Evolutionary conservation across 2,113 vertebrate species (phyloP).

Genomic region (Maylandia zebra): DNA sequence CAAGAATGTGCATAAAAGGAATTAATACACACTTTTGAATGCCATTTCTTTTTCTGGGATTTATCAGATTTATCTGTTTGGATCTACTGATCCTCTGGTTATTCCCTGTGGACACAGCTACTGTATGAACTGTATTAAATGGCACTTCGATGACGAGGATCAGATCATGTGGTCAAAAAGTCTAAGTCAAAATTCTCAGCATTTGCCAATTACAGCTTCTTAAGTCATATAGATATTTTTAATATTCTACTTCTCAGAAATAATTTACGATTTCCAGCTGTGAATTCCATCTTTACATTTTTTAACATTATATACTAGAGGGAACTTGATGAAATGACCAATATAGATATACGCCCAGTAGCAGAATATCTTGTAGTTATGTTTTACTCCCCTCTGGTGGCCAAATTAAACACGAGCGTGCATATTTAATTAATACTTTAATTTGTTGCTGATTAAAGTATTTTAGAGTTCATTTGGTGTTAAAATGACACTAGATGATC

Average conservation of each 20-base stretch:
- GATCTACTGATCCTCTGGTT: not conserved
- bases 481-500: not conserved
- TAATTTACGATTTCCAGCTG: not conserved
- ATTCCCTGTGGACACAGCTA: not conserved
- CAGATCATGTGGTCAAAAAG: not conserved
- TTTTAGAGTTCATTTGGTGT: not conserved
- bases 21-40: not conserved
- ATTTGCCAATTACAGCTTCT: not conserved
- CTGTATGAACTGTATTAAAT: not conserved
- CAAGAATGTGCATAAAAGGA: not conserved
- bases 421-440: not conserved
- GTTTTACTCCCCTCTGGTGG: not conserved
- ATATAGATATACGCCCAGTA: not conserved
- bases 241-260: not conserved
- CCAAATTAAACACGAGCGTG: not conserved
- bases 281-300: not conserved
- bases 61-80: not conserved
- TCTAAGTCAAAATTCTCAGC: not conserved
- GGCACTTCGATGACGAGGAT: not conserved
- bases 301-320: not conserved
- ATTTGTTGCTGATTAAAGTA: not conserved
- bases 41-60: not conserved
- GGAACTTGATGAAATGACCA: not conserved
- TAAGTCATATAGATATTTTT: not conserved
- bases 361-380: not conserved